Base-by-base conservation (phyloP, 2,888 invertebrate species). In the Tetranychus truncatus region DNA sequence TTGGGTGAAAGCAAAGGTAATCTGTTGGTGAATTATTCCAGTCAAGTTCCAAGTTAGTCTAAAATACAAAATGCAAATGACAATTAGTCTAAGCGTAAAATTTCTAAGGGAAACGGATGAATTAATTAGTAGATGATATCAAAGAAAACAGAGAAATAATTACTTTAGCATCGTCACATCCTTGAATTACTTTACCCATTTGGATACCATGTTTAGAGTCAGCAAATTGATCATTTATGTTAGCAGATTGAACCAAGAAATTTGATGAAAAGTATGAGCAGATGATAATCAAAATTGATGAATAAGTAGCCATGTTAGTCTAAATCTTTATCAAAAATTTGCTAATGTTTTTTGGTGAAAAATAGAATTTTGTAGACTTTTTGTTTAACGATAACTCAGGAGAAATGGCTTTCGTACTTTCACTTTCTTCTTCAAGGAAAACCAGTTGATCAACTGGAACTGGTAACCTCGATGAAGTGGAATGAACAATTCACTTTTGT, bases 111-210 rank as follows among this genome's bases (percentile, higher is more conserved):
- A 55, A 55, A 55, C 55, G 55, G 55, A 55, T 55, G 55, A 55
- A 24, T n/a, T 11, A 6, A 18, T 20, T n/a, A 69, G 9, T 69
- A 34, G 34, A 34, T 34, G 34, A 34, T 34, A 34, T 34, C 34
- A 34, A 4, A 34, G 34, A 34, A 34, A 34, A 34, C 34, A 5
- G 34, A 34, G 24, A 24, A 34, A 34, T 34, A 34, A 34, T 72
- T 44, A 89, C 89, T 82, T 86, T 85, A 73, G 85, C 89, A 84
- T 89, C 87, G 81, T 90, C 90, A 81, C 90, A 89, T 1, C 82
- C 78, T 1, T 80, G 77, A 74, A 82, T 82, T 45, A 83, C 79
- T 65, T 84, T 81, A 3, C 88, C 88, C 88, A 88, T 88, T 77
- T 82, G 81, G 34, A 86, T 74, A 15, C 78, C 78, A 76, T 79